phyloP scores from a whole-genome alignment of 2,888 invertebrate species.

The Heliconius sara region DNA sequence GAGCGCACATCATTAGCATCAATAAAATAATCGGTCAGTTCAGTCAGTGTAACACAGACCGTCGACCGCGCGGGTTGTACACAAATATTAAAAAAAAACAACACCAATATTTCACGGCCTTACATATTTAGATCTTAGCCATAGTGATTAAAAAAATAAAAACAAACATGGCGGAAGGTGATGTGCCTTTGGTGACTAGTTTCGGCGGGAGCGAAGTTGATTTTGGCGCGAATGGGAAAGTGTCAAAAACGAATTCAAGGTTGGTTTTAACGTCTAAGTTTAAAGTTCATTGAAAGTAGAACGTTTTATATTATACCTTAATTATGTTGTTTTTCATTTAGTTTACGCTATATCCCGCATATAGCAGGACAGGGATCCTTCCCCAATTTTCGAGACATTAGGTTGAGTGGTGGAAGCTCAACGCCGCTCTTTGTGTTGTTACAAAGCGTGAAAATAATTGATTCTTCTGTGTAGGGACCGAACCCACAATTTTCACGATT shows the following conservation, averaged over 20 bases:
- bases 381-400: background rate
- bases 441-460: too few species aligned
- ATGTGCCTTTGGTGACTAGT: constrained; percentile 76
- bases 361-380: too few species aligned
- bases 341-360: too few species aligned
- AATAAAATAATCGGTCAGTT: constrained; percentile 72
- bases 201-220: constrained; percentile 76
- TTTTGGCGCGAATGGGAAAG: constrained; percentile 74
- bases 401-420: background rate
- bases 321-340: background rate
- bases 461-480: too few species aligned
- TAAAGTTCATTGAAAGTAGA: constrained; percentile 38
- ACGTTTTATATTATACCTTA: background rate
- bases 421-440: background rate
- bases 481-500: too few species aligned
- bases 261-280: constrained; percentile 57
- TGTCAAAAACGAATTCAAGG: constrained; percentile 75
- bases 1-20: constrained; percentile 72
- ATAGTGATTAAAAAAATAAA: constrained; percentile 52
- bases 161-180: constrained; percentile 76
- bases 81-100: constrained; percentile 40
- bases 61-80: constrained; percentile 55
- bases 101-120: constrained; percentile 36
- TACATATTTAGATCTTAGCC: constrained; percentile 47
- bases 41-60: constrained; percentile 65